A percentile compares a stretch with the other conserved stretches of the same genome.
Conservation (phyloP, 2,797 vertebrate genomes). For the Perodicticus potto region DNA sequence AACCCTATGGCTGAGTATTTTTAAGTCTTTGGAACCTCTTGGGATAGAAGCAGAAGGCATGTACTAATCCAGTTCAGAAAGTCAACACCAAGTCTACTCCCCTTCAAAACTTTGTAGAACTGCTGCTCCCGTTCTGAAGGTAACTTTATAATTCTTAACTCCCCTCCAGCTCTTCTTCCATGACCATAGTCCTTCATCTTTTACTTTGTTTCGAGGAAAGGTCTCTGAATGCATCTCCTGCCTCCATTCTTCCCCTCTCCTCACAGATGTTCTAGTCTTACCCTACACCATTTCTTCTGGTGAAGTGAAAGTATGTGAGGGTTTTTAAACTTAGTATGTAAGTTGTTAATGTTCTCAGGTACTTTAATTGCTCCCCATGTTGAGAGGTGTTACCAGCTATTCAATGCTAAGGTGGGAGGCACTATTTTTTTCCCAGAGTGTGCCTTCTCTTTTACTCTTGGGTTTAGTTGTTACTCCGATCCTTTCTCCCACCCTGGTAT, state of each 20-base stretch:
- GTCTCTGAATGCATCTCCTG: neutral
- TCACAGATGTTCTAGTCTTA: neutral
- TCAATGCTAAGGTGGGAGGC: neutral
- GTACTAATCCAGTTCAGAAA: neutral
- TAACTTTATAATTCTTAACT: conserved; percentile 21
- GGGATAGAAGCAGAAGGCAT: neutral
- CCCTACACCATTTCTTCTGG: neutral
- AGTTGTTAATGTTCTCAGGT: neutral
- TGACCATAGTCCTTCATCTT: neutral
- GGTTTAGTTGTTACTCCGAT: neutral
- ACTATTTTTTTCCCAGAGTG: neutral
- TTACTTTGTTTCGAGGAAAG: neutral
- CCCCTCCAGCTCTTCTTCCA: neutral
- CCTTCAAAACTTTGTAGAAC: neutral
- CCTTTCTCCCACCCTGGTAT: neutral
- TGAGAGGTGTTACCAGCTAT: neutral
- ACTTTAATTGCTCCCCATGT: neutral
- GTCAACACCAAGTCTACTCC: neutral
- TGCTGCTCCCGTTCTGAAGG: neutral
- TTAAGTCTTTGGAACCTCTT: neutral
- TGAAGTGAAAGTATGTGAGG: neutral
- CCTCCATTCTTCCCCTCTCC: neutral
- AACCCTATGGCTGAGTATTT: neutral
- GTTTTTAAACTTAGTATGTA: neutral
- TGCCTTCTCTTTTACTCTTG: neutral